Evolutionary conservation across 2,888 invertebrate genomes (phyloP).

Genomic region (Brachypalpus laphriformis): DNA sequence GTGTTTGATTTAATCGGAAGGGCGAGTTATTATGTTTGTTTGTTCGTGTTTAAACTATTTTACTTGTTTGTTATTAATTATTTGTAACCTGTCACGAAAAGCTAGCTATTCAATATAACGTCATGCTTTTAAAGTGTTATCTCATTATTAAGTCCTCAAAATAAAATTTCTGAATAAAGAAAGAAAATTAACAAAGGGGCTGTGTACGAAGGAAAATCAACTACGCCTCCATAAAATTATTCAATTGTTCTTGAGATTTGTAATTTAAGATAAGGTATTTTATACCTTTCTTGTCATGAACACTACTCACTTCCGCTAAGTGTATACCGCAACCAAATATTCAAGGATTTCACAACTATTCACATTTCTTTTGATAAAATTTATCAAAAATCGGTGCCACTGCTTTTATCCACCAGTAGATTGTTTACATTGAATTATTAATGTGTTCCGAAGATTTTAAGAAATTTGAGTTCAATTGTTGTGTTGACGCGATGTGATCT

Average conservation of each 20-base stretch:
- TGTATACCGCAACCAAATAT: slow-evolving; percentile 16
- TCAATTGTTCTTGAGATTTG: slow-evolving; percentile 41
- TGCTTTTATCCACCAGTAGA: slow-evolving; percentile 18
- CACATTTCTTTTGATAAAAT: slow-evolving; percentile 23
- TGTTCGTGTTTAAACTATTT: slow-evolving; percentile 39
- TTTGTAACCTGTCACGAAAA: slow-evolving; percentile 1
- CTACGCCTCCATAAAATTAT: not conserved
- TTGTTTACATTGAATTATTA: slow-evolving; percentile 48
- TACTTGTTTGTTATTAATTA: slow-evolving; percentile 15
- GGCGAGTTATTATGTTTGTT: slow-evolving; percentile 37
- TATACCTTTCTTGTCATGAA: slow-evolving; percentile 22
- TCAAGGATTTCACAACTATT: slow-evolving; percentile 32
- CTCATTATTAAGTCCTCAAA: not conserved
- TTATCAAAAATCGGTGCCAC: slow-evolving; percentile 4
- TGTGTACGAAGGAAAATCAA: not conserved
- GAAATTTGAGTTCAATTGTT: not conserved
- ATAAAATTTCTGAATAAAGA: not conserved
- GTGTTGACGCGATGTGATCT: not conserved
- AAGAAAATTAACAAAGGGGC: not conserved
- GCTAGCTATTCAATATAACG: not conserved
- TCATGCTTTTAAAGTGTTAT: not conserved
- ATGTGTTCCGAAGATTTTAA: slow-evolving; percentile 9
- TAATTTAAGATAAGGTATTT: slow-evolving; percentile 46
- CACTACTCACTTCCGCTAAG: slow-evolving; percentile 7
- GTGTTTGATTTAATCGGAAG: slow-evolving; percentile 28